Base-by-base conservation (phyloP, 2,888 invertebrate species). In the Tethea ocularis region DNA sequence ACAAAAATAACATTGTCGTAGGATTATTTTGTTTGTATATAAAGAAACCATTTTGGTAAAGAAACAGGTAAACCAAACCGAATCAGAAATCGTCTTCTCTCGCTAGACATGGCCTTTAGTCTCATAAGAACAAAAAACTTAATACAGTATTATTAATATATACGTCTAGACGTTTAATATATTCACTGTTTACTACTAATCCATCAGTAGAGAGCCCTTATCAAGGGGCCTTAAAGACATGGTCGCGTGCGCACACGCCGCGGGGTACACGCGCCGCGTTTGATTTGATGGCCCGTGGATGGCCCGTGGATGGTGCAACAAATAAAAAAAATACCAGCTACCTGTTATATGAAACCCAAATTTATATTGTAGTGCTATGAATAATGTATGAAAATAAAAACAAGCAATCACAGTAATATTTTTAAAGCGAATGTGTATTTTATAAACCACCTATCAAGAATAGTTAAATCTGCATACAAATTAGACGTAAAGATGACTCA, bases 201-300 rank as follows among this genome's bases (percentile, higher is more conserved):
- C 20, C 46, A 46, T 46, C 46, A 46, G 46, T 46, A 10, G 46
- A 20, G 46, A 38, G 38, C n/a, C 38, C 38, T 8, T 46, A 46
- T 46, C 46, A 46, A 20, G 46, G 7, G 41, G 20, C 7, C 46
- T 55, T 53, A 52, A 20, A 33, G 56, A 41, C 52, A 51, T 56
- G 55, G 66, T 66, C 66, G 66, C 66, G 66, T 66, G 66, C 66
- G 46, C 41, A 17, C 41, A 17, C 46, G 46, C 46, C 46, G 46
- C 46, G 20, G 46, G 46, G 46, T 46, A 20, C 46, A 46, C 46
- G 20, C 46, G 46, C 20, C 11, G 15, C 41, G 36, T 56, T 46
- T 59, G 57, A 58, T 62, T 58, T 62, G 62, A 60, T 60, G 62
- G 51, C 59, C 62, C 52, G 56, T 53, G 56, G 58, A 56, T 53